These are phyloP conservation scores for Eudemis profundana DNA, from an alignment of 2,888 invertebrate genomes.

Conservation along the genomic window DNA sequence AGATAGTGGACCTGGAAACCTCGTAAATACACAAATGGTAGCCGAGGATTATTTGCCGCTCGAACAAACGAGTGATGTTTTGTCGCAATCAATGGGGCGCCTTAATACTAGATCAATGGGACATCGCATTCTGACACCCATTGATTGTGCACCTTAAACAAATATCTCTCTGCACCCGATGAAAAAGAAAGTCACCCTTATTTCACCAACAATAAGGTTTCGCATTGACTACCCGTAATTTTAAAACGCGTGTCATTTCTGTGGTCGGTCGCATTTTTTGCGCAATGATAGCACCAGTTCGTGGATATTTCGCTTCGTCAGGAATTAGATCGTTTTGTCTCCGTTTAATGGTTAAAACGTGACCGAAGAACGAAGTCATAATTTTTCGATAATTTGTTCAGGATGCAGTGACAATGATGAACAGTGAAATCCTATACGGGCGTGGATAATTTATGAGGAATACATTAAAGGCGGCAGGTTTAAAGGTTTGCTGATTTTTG, in stretches of 20 bases:
- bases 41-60: constrained; percentile 72
- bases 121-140: constrained; percentile 67
- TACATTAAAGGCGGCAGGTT: constrained; percentile 57
- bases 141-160: constrained; percentile 56
- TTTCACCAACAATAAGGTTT: constrained; percentile 49
- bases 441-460: constrained; percentile 70
- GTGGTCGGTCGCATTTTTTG: constrained; percentile 70
- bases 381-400: constrained; percentile 78
- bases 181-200: constrained; percentile 45
- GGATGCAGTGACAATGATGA: constrained; percentile 76
- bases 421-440: constrained; percentile 65
- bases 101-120: constrained; percentile 78
- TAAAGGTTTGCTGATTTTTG: constrained; percentile 50
- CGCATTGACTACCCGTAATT: constrained; percentile 9
- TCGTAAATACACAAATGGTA: constrained; percentile 66
- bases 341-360: constrained; percentile 82
- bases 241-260: constrained; percentile 48
- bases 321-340: constrained; percentile 84
- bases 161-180: constrained; percentile 41
- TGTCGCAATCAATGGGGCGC: constrained; percentile 80
- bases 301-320: constrained; percentile 79
- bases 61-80: constrained; percentile 77
- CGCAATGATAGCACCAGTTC: constrained; percentile 81
- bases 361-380: constrained; percentile 75
- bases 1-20: constrained; percentile 29